Percentiles rank a stretch among this genome's conserved stretches.
phyloP scores from a whole-genome alignment of 2,888 invertebrate genomes.

The Deladenus siricidicola region DNA sequence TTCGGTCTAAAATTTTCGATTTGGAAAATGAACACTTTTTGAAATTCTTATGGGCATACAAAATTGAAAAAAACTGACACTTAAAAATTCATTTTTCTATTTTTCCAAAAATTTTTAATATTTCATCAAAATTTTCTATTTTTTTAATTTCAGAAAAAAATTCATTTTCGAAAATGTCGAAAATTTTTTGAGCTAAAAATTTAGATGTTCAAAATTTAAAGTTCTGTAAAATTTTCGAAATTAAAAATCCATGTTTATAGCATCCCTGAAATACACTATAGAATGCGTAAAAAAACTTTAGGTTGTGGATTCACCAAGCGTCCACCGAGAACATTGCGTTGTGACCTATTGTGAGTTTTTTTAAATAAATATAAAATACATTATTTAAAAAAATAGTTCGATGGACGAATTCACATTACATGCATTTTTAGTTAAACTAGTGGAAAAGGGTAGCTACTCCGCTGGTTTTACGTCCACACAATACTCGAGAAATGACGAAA shows the following conservation, averaged over 20 bases:
- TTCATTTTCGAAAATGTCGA: too few relatives aligned
- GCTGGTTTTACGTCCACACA: constrained; percentile 40
- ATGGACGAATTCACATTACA: too few relatives aligned
- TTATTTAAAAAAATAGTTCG: not conserved
- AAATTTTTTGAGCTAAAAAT: too few relatives aligned
- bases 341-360: constrained; percentile 40
- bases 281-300: not conserved
- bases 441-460: constrained; percentile 32
- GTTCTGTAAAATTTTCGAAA: too few relatives aligned
- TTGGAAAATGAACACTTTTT: too few relatives aligned
- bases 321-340: constrained; percentile 45
- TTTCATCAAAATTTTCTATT: constrained; percentile 8
- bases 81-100: not conserved
- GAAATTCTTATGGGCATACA: too few relatives aligned
- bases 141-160: too few relatives aligned
- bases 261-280: too few relatives aligned
- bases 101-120: not conserved
- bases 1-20: too few relatives aligned
- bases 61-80: too few relatives aligned
- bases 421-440: constrained; percentile 34
- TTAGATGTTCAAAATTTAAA: too few relatives aligned
- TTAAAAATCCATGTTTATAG: too few relatives aligned
- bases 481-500: constrained; percentile 31
- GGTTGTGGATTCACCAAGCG: constrained; percentile 44
- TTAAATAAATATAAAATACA: not conserved